Percentiles rank a stretch among this genome's conserved stretches.
phyloP scores from a whole-genome alignment of 1,140 invertebrate species.

The Mizuhopecten yessoensis region DNA sequence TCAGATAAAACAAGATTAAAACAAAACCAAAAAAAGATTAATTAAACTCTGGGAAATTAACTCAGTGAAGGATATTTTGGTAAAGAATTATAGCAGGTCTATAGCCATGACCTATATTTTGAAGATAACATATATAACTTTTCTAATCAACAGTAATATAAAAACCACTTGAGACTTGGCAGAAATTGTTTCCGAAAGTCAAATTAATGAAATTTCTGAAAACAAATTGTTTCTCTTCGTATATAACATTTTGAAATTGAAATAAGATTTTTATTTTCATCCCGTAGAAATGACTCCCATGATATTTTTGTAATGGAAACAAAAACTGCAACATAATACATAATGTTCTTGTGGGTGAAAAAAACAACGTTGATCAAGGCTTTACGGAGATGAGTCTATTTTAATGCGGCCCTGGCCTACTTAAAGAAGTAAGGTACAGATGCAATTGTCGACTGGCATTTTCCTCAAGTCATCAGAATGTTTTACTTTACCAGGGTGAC shows the following conservation, averaged over 20 bases:
- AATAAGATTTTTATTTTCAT: neutral
- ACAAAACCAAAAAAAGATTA: no score
- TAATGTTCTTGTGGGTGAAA: neutral
- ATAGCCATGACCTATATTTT: no score
- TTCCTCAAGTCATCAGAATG: neutral
- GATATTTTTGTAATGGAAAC: conserved; percentile 8
- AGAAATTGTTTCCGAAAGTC: neutral
- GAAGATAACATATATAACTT: no score
- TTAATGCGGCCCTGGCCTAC: neutral
- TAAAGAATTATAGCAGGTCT: no score
- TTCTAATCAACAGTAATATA: neutral
- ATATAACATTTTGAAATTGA: neutral
- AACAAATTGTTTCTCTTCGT: neutral
- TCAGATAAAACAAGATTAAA: no score
- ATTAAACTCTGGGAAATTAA: no score
- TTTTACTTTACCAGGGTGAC: neutral
- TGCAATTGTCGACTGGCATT: neutral
- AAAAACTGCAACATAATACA: neutral
- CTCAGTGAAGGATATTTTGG: no score
- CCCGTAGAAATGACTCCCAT: neutral
- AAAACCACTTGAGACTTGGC: neutral
- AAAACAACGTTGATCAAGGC: neutral
- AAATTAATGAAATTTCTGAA: conserved; percentile 1
- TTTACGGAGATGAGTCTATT: neutral
- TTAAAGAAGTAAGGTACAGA: neutral